phyloP scores from a whole-genome alignment of 1,140 invertebrate genomes.

The Drosophila nigrodunni region DNA sequence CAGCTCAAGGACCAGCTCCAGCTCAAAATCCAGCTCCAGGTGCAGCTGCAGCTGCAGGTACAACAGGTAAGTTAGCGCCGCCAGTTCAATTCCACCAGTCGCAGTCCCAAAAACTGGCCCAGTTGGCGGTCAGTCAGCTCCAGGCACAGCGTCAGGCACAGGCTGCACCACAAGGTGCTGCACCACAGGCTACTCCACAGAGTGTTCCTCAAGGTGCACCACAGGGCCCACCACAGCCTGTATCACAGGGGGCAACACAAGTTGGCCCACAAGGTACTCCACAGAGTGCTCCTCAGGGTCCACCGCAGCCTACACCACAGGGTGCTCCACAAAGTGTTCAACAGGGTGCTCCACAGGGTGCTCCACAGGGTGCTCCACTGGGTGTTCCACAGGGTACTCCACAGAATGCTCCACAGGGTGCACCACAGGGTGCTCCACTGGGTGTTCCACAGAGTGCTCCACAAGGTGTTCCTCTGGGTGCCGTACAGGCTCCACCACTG shows the following conservation, averaged over 20 bases:
- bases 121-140: slow-evolving; percentile 7
- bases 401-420: background rate
- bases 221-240: background rate
- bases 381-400: background rate
- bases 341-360: background rate
- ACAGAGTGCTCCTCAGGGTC: background rate
- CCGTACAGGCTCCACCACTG: background rate
- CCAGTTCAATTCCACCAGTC: slow-evolving; percentile 25
- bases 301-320: background rate
- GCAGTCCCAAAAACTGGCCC: slow-evolving; percentile 28
- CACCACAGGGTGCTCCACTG: background rate
- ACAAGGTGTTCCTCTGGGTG: background rate
- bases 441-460: background rate
- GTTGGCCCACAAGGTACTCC: background rate
- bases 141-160: background rate
- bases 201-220: no score
- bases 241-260: no score
- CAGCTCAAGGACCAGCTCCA: background rate
- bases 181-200: background rate
- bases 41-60: background rate
- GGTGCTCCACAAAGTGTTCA: background rate
- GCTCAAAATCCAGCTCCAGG: no score
- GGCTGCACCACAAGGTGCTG: background rate
- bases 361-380: background rate
- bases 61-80: slow-evolving; percentile 28